phyloP scores from a whole-genome alignment of 92 coral and sea anemone genomes.

The Galaxea fascicularis region DNA sequence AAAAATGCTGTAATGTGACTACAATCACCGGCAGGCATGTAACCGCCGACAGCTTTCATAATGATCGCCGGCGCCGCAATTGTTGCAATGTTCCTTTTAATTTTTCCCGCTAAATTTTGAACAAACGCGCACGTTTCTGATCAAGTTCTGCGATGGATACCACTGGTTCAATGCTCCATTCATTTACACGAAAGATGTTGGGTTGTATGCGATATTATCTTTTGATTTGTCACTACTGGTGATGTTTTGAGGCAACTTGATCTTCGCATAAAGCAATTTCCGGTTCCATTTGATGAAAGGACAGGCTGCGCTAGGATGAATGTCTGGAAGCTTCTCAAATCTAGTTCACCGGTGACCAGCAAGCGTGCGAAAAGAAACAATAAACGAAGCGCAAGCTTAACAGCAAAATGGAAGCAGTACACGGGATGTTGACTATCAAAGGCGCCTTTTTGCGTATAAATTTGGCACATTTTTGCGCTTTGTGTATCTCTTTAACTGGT shows the following conservation, averaged over 20 bases:
- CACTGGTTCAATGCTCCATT: neutral
- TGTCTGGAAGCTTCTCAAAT: neutral
- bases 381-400: neutral
- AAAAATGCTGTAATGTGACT: neutral
- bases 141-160: neutral
- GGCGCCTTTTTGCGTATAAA: neutral
- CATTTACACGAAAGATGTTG: neutral
- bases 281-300: slow-evolving; percentile 41
- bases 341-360: neutral
- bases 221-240: neutral
- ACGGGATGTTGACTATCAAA: neutral
- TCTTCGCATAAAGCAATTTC: slow-evolving; percentile 1
- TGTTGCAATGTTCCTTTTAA: neutral
- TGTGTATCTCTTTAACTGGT: neutral
- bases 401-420: neutral
- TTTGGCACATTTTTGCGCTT: neutral
- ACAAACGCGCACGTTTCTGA: neutral
- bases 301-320: neutral
- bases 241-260: slow-evolving; percentile 11
- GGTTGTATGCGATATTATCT: neutral
- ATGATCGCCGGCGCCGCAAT: neutral
- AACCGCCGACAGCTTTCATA: neutral
- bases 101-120: neutral
- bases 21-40: too few relatives aligned
- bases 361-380: neutral